phyloP scores from a whole-genome alignment of 2,113 vertebrate genomes.

The Mixornis gularis region DNA sequence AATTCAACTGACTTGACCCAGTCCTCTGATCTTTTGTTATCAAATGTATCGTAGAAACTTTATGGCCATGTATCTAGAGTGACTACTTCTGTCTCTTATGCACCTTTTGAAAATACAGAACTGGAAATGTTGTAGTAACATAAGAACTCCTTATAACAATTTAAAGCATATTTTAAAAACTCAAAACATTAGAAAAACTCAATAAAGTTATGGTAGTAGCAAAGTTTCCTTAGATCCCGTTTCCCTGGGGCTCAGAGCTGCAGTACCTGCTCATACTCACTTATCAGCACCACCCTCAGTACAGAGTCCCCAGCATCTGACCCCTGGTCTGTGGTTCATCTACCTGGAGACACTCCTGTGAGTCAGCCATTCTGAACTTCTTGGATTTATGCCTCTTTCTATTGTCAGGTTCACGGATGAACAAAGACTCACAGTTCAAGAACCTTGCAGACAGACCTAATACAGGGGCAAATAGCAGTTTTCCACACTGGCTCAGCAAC shows the following conservation, averaged over 20 bases:
- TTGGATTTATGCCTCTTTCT: background rate
- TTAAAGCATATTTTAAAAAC: background rate
- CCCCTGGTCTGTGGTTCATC: fast-evolving
- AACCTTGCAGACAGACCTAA: background rate
- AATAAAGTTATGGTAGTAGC: background rate
- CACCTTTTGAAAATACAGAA: background rate
- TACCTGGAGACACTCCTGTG: background rate
- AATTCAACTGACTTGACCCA: slow-evolving; percentile 19
- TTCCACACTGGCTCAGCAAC: background rate
- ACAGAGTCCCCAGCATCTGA: background rate
- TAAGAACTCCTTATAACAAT: background rate
- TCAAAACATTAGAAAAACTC: background rate
- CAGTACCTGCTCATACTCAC: background rate
- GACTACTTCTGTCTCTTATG: background rate
- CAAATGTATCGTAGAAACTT: background rate
- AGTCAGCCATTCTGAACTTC: background rate
- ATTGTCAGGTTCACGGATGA: background rate
- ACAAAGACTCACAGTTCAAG: background rate
- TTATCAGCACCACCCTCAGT: background rate
- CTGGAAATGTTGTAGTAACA: background rate
- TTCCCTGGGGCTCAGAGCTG: background rate
- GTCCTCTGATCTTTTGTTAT: slow-evolving; percentile 5
- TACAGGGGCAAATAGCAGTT: fast-evolving
- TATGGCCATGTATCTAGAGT: background rate
- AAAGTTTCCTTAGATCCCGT: background rate